A percentile compares a stretch with the other conserved stretches of the same genome.
phyloP scores from a whole-genome alignment of 2,888 invertebrate genomes.

The Netelia fuscicornis region DNA sequence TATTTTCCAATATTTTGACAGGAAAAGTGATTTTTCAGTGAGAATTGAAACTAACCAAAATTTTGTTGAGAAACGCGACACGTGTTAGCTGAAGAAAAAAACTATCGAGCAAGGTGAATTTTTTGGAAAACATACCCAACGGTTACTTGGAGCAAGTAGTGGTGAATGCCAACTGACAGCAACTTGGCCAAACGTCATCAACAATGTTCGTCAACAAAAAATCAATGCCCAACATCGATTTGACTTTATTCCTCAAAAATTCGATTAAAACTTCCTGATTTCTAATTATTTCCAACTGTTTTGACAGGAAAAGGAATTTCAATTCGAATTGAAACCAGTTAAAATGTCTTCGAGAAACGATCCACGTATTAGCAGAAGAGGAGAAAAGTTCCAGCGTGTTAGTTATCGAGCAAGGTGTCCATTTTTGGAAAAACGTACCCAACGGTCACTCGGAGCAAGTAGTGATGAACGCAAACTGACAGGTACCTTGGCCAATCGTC shows the following conservation, averaged over 20 bases:
- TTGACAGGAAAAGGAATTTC: background rate
- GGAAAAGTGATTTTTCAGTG: background rate
- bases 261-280: background rate
- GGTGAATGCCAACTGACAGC: too few relatives aligned
- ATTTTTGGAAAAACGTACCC: slow-evolving; percentile 5
- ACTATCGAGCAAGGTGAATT: background rate
- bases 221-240: background rate
- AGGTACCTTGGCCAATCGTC: slow-evolving; percentile 59
- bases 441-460: slow-evolving; percentile 13
- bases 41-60: background rate
- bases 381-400: background rate
- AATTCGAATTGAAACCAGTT: background rate
- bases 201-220: background rate
- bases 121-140: slow-evolving; percentile 2
- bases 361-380: background rate
- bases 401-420: background rate
- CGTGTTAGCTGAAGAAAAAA: background rate
- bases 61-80: background rate
- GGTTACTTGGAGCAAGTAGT: background rate
- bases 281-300: background rate
- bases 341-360: background rate
- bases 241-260: background rate
- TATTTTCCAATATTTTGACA: background rate
- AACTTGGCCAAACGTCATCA: too few relatives aligned
- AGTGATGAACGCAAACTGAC: background rate